phyloP scores from a whole-genome alignment of 2,888 invertebrate species.

The Peribatodes rhomboidaria region DNA sequence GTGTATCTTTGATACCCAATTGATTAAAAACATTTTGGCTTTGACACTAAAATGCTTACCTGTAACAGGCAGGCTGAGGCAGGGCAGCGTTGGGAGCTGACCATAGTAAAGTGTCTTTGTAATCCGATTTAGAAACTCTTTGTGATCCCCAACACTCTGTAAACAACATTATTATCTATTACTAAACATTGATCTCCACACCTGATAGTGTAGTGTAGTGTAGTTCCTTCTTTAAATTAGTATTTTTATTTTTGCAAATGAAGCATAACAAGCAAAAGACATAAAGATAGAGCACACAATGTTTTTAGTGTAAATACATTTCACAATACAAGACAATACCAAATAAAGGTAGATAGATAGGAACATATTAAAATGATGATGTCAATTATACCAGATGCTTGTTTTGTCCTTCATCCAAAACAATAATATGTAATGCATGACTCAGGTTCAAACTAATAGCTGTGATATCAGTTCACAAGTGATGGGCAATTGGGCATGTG shows the following conservation, averaged over 20 bases:
- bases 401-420: neutral
- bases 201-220: neutral
- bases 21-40: too few species aligned
- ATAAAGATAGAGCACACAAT: neutral
- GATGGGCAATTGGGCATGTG: neutral
- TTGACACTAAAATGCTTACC: constrained; percentile 86
- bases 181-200: neutral
- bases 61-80: constrained; percentile 92
- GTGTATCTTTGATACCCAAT: too few species aligned
- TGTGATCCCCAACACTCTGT: constrained; percentile 90
- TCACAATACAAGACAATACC: too few species aligned
- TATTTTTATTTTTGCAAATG: too few species aligned
- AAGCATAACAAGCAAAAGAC: neutral
- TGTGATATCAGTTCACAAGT: neutral
- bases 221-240: too few species aligned
- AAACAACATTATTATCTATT: constrained; percentile 2
- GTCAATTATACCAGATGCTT: neutral
- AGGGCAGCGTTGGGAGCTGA: constrained; percentile 89
- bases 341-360: too few species aligned
- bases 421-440: constrained; percentile 1
- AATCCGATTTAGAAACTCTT: constrained; percentile 93
- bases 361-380: neutral
- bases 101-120: constrained; percentile 96
- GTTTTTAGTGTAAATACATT: neutral
- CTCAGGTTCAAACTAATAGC: neutral